Base-by-base conservation (phyloP, 1,140 invertebrate genomes). In the Drosophila punjabiensis region DNA sequence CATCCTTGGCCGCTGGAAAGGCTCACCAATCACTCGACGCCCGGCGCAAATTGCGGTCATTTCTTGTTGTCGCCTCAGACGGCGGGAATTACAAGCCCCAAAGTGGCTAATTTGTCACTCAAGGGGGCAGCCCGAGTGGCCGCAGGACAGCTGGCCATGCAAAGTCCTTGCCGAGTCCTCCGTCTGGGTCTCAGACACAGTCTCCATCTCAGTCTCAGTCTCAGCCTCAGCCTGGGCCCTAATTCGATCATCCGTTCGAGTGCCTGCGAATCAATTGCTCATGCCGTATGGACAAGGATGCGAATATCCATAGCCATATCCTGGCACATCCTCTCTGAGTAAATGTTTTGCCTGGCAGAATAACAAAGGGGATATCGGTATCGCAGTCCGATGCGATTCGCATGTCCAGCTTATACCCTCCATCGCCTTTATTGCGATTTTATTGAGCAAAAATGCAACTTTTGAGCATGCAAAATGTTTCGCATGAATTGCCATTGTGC, bases 71-170 rank as follows among this genome's bases (percentile, higher is more conserved):
- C 86, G 86, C 82, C 79, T 74, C 76, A 87, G 35, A 73, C 70
- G 65, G 64, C 78, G 66, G 47, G 77, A 80, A 80, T 67, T 79
- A 79, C 77, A 80, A 74, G 48, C 59, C 70, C 55, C 62, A 91
- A 91, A 90, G 86, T 91, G 87, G 76, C 87, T 90, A 91, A 90
- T 90, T 90, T 90, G 86, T 90, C 86, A 90, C 76, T 69, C 69
- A 53, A 62, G 62, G 28, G 55, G 68, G 63, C 47, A 53, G 71
- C 45, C 69, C 28, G 60, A 68, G 59, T 41, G 63, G 52, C 59
- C 62, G 63, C 63, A 69, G 62, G 52, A 79, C 76, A 79, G 33
- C 28, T 74, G 70, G 55, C 47, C 45, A 74, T 74, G 71, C 71
- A 74, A 74, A 74, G 68, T 61, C 68, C 28, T 50, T 55, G 37